Evolutionary conservation across 2,113 vertebrate genomes (phyloP), one percentile per base, ranked within the genome.

Genomic region (Nothobranchius kuhntae): DNA sequence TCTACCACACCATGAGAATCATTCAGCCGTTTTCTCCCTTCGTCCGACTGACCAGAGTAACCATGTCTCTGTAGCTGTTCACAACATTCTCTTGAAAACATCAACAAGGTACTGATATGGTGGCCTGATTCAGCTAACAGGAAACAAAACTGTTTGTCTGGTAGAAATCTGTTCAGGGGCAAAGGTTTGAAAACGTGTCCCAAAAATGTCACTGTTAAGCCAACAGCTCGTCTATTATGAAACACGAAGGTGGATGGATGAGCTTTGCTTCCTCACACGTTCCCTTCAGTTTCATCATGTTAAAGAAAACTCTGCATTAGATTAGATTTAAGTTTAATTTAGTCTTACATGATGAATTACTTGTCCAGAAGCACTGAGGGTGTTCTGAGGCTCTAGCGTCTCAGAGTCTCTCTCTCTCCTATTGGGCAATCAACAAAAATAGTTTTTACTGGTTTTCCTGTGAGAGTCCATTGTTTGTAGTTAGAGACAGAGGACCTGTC

Each of bases 81-180:
- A 53, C 61, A 75, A 14, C 50, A 51, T 62, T 51, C 8, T 11
- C 9, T 35, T 0, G 50, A 40, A 59, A 71, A 17, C 53, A 48
- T 12, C 42, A 4, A 53, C 54, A 47, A 69, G 65, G 58, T 47
- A 13, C 65, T 69, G 63, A 73, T 61, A 81, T 67, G 81, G 71
- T 73, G 73, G 68, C 13, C 44, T 4, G 44, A 45, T 11, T 45
- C 44, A 13, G 44, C 44, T 11, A 45, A 54, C 35, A 15, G 30
- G 13, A 15, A 54, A 30, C 36, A 55, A 9, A 42, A 10, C 11
- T 11, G 15, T 21, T 40, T 7, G 7, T 40, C 38, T 8, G 38
- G 38, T 40, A 3, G 38, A 40, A 40, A 40, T 17, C 38, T 42
- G 38, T n/a, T 15, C 21, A 40, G 38, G 7, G 3, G 7, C 9